phyloP scores from a whole-genome alignment of 2,797 vertebrate species.

The Characodon lateralis region DNA sequence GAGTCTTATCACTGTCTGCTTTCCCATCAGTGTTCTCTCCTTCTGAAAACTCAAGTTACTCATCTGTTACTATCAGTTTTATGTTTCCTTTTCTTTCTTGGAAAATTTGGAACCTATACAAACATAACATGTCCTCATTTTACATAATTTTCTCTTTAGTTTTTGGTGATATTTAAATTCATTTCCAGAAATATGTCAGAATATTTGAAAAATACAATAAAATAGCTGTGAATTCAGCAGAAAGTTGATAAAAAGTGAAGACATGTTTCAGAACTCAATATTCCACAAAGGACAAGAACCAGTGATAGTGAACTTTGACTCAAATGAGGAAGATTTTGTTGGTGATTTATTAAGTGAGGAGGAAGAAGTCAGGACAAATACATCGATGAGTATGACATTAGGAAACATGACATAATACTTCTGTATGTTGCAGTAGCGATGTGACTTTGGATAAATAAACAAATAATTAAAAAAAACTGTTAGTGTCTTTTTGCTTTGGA shows the following conservation, averaged over 20 bases:
- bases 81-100: constrained; percentile 13
- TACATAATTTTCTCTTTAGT: neutral
- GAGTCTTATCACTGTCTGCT: constrained; percentile 69
- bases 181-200: neutral
- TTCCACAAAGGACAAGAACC: neutral
- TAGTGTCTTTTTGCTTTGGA: neutral
- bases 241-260: neutral
- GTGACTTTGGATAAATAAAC: neutral
- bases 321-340: neutral
- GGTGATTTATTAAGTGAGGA: neutral
- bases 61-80: constrained; percentile 17
- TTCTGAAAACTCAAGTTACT: constrained; percentile 29
- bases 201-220: neutral
- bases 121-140: neutral
- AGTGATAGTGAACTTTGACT: neutral
- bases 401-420: neutral
- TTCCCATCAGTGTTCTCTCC: constrained; percentile 45
- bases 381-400: neutral
- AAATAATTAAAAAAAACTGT: neutral
- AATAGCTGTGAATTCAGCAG: neutral
- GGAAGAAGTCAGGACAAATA: neutral
- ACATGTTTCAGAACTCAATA: neutral
- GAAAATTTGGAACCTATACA: constrained; percentile 9
- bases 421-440: neutral
- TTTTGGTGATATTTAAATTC: neutral